Conservation (phyloP, 2,113 vertebrate genomes). For the Nesoenas mayeri region DNA sequence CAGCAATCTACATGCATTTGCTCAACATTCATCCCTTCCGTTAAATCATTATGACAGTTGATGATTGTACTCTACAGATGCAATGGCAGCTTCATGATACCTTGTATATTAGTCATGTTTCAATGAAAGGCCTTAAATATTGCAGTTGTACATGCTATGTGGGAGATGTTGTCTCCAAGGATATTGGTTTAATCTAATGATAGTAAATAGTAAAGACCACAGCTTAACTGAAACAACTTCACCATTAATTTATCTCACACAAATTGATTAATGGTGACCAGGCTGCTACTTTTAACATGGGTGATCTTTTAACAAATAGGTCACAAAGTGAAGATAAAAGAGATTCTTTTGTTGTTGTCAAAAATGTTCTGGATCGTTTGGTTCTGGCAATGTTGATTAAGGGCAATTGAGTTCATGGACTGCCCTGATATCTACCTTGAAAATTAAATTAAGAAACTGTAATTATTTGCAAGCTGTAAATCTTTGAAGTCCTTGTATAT, state of each 20-base stretch:
- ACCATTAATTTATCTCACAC: neutral
- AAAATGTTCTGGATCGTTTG: neutral
- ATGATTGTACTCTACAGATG: neutral
- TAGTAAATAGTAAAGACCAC: neutral
- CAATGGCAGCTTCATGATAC: neutral
- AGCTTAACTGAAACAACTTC: neutral
- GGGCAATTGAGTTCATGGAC: neutral
- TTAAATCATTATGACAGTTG: neutral
- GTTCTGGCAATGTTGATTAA: neutral
- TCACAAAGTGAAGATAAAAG: neutral
- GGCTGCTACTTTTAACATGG: neutral
- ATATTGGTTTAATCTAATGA: neutral
- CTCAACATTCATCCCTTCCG: neutral
- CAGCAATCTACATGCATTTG: neutral
- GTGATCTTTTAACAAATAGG: neutral
- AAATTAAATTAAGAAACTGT: neutral
- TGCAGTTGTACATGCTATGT: neutral
- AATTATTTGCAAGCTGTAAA: neutral
- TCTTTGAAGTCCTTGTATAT: accelerated
- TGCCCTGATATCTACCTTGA: neutral
- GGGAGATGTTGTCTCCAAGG: neutral
- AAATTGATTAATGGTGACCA: neutral
- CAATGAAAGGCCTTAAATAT: neutral
- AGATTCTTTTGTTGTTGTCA: neutral
- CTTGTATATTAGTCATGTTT: neutral